Conservation (phyloP, 2,113 vertebrate species). For the Pandion haliaetus region DNA sequence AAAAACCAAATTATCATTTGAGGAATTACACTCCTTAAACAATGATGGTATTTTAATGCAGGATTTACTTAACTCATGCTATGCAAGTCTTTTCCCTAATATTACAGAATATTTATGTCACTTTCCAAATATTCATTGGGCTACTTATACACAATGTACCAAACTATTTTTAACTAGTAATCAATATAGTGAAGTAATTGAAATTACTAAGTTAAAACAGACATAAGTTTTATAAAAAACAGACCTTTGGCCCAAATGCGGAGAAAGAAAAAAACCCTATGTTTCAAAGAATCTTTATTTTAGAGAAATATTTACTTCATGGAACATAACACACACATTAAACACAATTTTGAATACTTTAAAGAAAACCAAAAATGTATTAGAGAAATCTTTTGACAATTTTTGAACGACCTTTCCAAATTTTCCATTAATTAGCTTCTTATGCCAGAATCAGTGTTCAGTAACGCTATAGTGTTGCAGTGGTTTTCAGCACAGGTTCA, state of each 20-base stretch:
- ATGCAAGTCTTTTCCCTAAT: neutral
- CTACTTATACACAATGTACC: neutral
- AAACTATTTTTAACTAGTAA: slow-evolving; percentile 32
- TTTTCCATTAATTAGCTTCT: neutral
- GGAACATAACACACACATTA: slow-evolving; percentile 20
- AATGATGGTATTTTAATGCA: neutral
- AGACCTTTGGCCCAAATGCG: slow-evolving; percentile 43
- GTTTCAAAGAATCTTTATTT: slow-evolving; percentile 52
- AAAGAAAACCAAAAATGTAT: neutral
- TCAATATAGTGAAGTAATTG: slow-evolving; percentile 47
- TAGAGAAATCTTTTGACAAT: neutral
- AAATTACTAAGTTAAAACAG: slow-evolving; percentile 65
- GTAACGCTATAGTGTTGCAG: neutral
- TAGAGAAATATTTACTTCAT: slow-evolving; percentile 27
- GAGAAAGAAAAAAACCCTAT: neutral
- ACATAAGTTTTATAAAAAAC: slow-evolving; percentile 62
- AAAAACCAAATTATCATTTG: neutral
- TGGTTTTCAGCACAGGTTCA: neutral
- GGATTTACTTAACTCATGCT: neutral
- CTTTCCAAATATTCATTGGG: neutral
- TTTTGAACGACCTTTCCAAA: neutral
- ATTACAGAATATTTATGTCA: neutral
- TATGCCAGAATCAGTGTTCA: neutral
- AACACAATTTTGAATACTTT: neutral
- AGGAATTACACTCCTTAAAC: neutral